phyloP scores from a whole-genome alignment of 2,888 invertebrate genomes.

The Limnephilus auricula region DNA sequence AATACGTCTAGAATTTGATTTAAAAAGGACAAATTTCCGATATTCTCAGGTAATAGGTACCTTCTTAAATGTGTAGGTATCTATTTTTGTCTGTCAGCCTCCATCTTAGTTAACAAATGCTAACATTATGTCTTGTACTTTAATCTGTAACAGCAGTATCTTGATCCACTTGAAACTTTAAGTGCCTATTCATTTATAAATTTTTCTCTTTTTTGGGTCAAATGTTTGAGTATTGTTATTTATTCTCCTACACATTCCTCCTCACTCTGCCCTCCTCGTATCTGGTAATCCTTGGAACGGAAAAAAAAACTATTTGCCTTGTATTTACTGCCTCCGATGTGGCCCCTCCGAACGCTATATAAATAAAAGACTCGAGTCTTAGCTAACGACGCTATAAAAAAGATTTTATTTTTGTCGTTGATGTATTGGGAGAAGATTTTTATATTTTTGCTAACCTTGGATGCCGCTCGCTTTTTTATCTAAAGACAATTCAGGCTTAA shows the following conservation, averaged over 20 bases:
- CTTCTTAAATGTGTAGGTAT: not conserved
- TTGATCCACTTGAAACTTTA: not conserved
- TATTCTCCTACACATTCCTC: slow-evolving; percentile 5
- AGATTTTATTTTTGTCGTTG: slow-evolving; percentile 54
- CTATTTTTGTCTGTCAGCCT: not conserved
- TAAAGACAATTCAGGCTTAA: slow-evolving; percentile 22
- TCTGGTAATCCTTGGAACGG: slow-evolving; percentile 2
- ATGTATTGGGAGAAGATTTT: slow-evolving; percentile 28
- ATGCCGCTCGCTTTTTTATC: slow-evolving; percentile 12
- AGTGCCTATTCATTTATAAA: not conserved
- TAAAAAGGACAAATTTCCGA: too few species aligned
- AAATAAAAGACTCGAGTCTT: slow-evolving; percentile 38
- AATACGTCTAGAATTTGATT: too few species aligned
- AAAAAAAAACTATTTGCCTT: slow-evolving; percentile 42
- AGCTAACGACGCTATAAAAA: slow-evolving; percentile 54
- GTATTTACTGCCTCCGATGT: slow-evolving; percentile 35
- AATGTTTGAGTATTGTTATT: slow-evolving; percentile 19
- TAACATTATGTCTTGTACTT: not conserved
- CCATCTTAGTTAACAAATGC: not conserved
- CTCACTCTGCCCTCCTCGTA: not conserved
- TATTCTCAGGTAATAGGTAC: too few species aligned
- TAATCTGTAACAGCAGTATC: not conserved
- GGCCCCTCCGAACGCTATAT: slow-evolving; percentile 30
- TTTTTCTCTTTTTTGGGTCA: slow-evolving; percentile 11
- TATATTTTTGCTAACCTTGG: slow-evolving; percentile 21